These are phyloP conservation scores for Apodemus agrarius DNA, from an alignment of 2,797 vertebrate genomes.

Conservation along the genomic window DNA sequence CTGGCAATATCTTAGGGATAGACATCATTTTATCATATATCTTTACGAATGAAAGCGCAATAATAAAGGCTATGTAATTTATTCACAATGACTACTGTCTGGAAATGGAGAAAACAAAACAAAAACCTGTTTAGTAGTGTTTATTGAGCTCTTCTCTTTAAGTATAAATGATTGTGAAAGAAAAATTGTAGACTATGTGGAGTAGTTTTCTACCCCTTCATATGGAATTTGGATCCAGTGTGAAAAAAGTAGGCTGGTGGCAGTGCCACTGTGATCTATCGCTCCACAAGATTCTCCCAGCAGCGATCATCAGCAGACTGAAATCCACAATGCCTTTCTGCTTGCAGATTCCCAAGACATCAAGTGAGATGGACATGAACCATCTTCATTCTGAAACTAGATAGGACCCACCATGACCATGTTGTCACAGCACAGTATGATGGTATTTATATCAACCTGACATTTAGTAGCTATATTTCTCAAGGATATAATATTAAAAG, in stretches of 20 bases:
- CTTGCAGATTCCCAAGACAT: neutral
- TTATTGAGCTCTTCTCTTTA: neutral
- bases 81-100: neutral
- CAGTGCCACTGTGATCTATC: neutral
- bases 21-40: neutral
- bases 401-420: too few relatives aligned
- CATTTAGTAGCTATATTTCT: neutral
- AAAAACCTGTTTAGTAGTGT: rapidly evolving
- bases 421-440: neutral
- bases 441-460: neutral
- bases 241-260: rapidly evolving
- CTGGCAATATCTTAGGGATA: neutral
- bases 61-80: neutral
- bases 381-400: neutral
- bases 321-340: neutral
- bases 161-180: neutral
- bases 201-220: neutral
- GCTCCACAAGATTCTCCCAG: neutral
- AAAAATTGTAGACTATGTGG: neutral
- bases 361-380: neutral
- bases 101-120: neutral
- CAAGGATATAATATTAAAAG: neutral
- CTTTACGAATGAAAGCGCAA: neutral
- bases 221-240: neutral
- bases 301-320: neutral